Conservation (phyloP, 1,140 invertebrate genomes). For the Polypedilum vanderplanki region DNA sequence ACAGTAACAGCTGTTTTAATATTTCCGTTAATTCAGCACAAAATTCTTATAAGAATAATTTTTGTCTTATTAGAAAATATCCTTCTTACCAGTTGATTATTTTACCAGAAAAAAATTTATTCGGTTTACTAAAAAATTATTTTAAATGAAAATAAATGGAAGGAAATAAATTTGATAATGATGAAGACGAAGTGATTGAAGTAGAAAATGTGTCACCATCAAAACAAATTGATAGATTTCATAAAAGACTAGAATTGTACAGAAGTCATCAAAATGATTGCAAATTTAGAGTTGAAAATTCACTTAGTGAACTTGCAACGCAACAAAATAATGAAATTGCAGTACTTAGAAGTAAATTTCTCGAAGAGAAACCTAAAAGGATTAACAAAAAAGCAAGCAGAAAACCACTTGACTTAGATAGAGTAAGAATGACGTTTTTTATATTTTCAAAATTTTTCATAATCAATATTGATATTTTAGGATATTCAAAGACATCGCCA, state of each 20-base stretch:
- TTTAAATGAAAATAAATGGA: no score
- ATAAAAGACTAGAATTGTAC: neutral
- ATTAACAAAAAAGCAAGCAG: neutral
- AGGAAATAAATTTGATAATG: no score
- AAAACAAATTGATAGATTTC: neutral
- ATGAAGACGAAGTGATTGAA: no score
- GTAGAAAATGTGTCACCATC: no score
- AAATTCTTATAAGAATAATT: no score
- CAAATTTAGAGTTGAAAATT: neutral
- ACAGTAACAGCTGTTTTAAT: no score
- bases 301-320: neutral
- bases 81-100: no score
- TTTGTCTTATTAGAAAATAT: no score
- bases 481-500: no score
- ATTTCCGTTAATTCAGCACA: no score
- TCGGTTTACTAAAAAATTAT: no score
- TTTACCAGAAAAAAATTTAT: no score
- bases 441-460: neutral
- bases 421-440: neutral
- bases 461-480: neutral
- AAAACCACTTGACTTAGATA: neutral
- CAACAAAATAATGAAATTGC: neutral
- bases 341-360: neutral
- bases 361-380: neutral
- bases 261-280: constrained; percentile 6